These are phyloP conservation scores for Amyelois transitella DNA, from an alignment of 1,140 invertebrate genomes.

Conservation along the genomic window DNA sequence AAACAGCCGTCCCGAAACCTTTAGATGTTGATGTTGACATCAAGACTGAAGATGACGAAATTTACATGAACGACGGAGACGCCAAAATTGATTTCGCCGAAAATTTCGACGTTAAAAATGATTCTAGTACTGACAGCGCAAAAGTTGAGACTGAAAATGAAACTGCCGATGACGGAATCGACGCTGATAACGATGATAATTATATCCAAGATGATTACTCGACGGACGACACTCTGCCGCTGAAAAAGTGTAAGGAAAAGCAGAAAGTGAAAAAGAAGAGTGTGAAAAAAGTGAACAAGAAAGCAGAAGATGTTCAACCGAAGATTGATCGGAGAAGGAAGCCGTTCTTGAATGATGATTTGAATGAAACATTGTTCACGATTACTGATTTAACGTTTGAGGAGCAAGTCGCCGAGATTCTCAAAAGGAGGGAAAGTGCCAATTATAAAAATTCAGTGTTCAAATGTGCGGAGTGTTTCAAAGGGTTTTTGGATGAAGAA, in stretches of 20 bases:
- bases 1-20: not conserved
- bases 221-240: conserved; percentile 38
- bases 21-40: not conserved
- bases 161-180: too few relatives aligned
- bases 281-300: conserved; percentile 15
- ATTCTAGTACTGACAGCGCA: too few relatives aligned
- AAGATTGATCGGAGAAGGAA: conserved; percentile 54
- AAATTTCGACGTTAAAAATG: not conserved
- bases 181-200: not conserved
- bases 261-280: conserved; percentile 17
- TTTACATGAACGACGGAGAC: not conserved
- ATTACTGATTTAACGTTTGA: conserved; percentile 49
- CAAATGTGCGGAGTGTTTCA: conserved; percentile 54
- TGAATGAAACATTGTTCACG: conserved; percentile 56
- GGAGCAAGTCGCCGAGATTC: conserved; percentile 53
- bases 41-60: not conserved
- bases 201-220: conserved; percentile 26
- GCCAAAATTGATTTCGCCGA: not conserved
- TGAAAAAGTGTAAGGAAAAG: conserved; percentile 23
- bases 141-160: too few relatives aligned
- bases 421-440: conserved; percentile 41
- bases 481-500: conserved; percentile 59
- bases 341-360: conserved; percentile 54
- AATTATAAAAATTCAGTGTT: conserved; percentile 56
- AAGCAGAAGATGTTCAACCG: conserved; percentile 21